These are phyloP conservation scores for Hermatobates lingyangjiaoensis DNA, from an alignment of 1,140 invertebrate species.

Conservation along the genomic window DNA sequence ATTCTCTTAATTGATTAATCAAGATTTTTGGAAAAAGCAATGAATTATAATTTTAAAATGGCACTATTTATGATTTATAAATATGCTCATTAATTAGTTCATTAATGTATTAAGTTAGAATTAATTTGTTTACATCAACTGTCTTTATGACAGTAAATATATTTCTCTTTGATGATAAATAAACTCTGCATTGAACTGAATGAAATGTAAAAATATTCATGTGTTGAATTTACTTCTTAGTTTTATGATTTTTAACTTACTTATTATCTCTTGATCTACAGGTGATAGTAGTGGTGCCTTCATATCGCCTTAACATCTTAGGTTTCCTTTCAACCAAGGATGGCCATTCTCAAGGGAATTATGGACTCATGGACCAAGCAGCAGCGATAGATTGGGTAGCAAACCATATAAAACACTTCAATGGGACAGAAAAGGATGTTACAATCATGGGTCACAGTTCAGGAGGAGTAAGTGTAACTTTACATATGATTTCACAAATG, in stretches of 20 bases:
- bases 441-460: constrained; percentile 75
- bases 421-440: constrained; percentile 63
- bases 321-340: constrained; percentile 79
- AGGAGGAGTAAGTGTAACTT: constrained; percentile 50
- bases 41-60: no score
- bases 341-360: constrained; percentile 71
- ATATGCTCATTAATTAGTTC: neutral
- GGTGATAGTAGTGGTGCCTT: constrained; percentile 57
- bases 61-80: no score
- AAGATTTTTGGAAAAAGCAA: no score
- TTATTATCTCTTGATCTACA: constrained; percentile 19
- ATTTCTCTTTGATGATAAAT: neutral
- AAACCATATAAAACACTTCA: constrained; percentile 67
- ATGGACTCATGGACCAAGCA: constrained; percentile 76
- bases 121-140: neutral
- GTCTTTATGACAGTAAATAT: neutral
- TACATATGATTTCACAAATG: constrained; percentile 42
- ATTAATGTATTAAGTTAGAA: neutral
- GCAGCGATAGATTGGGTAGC: constrained; percentile 71
- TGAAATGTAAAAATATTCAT: neutral
- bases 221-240: neutral
- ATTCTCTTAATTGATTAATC: no score
- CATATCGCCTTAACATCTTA: constrained; percentile 61
- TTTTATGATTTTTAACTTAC: neutral
- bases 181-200: neutral